Conservation (phyloP, 2,113 vertebrate species). For the Sterna hirundo region DNA sequence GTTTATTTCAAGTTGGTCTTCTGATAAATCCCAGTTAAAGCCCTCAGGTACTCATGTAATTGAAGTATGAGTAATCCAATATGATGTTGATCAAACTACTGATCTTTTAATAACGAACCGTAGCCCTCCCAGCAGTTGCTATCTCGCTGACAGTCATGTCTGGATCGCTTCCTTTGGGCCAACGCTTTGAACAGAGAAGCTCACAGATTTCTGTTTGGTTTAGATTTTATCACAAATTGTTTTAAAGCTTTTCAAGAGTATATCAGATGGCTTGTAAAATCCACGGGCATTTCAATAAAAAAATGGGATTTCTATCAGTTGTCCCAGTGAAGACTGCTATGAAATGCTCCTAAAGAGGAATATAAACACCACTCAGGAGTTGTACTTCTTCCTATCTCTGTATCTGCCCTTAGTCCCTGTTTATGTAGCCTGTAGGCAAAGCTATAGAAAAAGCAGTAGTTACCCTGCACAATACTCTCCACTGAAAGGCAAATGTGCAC, state of each 20-base stretch:
- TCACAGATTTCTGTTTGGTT: slow-evolving; percentile 54
- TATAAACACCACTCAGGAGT: not conserved
- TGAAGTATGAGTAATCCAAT: slow-evolving; percentile 65
- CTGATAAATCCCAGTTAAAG: slow-evolving; percentile 40
- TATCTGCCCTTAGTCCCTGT: not conserved
- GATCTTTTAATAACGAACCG: slow-evolving; percentile 67
- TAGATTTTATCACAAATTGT: slow-evolving; percentile 67
- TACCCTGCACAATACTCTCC: slow-evolving; percentile 24
- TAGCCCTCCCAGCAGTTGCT: slow-evolving; percentile 42
- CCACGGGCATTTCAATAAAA: slow-evolving; percentile 39
- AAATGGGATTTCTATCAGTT: slow-evolving; percentile 38
- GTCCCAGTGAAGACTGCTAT: not conserved
- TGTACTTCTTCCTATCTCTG: not conserved
- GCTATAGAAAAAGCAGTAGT: slow-evolving; percentile 29
- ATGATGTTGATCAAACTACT: slow-evolving; percentile 56
- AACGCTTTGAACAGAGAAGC: slow-evolving; percentile 49
- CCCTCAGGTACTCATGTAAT: slow-evolving; percentile 57
- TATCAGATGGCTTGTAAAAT: slow-evolving; percentile 57
- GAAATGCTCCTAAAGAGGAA: slow-evolving; percentile 42
- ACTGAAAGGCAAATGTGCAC: slow-evolving; percentile 37
- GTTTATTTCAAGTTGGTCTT: slow-evolving; percentile 26
- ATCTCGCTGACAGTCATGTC: slow-evolving; percentile 47
- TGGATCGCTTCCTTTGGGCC: slow-evolving; percentile 56
- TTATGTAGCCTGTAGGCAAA: slow-evolving; percentile 22
- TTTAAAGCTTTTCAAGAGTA: slow-evolving; percentile 61